phyloP scores from a whole-genome alignment of 2,888 invertebrate genomes.

The Brachycybe producta region DNA sequence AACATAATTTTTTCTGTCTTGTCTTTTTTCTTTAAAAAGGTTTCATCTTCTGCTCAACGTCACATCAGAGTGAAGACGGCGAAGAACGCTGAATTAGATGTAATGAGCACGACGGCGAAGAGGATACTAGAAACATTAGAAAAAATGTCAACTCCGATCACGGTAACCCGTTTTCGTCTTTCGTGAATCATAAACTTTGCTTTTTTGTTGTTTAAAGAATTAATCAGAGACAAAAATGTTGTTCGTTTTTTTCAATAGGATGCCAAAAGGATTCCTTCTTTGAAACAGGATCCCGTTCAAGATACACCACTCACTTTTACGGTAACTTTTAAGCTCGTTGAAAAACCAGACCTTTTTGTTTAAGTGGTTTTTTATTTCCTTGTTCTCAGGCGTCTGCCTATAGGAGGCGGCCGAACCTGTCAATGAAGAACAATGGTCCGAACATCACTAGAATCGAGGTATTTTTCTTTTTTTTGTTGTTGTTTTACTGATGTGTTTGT shows the following conservation, averaged over 20 bases:
- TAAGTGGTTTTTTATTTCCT: not conserved
- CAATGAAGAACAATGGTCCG: not conserved
- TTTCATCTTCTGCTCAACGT: constrained; percentile 22
- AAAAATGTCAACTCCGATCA: constrained; percentile 64
- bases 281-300: constrained; percentile 1
- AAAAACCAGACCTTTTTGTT: not conserved
- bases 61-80: constrained; percentile 31
- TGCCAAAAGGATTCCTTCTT: constrained; percentile 56
- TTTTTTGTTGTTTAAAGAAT: not conserved
- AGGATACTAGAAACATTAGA: constrained; percentile 66
- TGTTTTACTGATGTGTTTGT: not conserved
- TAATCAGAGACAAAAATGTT: not conserved
- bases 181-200: not conserved
- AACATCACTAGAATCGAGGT: not conserved
- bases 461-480: not conserved
- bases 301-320: constrained; percentile 10
- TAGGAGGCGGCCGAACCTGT: constrained; percentile 1
- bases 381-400: not conserved
- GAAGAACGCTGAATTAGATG: constrained; percentile 28
- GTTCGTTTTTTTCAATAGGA: constrained; percentile 37
- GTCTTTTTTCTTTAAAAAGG: constrained; percentile 11
- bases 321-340: not conserved
- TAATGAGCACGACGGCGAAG: constrained; percentile 57
- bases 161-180: constrained; percentile 27
- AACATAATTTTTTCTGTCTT: no score